Evolutionary conservation across 2,797 vertebrate species (phyloP).

Genomic region (Capromys pilorides): DNA sequence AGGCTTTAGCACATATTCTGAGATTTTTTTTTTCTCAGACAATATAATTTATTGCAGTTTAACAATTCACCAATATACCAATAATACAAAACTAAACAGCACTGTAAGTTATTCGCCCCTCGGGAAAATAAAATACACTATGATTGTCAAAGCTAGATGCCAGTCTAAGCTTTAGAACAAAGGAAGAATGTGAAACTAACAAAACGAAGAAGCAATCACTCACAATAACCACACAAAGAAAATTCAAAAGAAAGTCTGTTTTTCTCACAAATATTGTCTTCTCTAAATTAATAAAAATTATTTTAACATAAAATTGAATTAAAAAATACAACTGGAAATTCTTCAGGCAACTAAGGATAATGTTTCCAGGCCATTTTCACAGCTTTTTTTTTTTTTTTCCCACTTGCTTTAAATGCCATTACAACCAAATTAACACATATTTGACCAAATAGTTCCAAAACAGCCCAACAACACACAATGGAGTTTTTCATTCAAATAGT

Average conservation of each 20-base stretch:
- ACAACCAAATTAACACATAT: too few relatives aligned
- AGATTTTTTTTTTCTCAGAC: conserved; percentile 81
- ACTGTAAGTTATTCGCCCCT: conserved; percentile 79
- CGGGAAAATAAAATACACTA: conserved; percentile 87
- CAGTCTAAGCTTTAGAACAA: conserved; percentile 94
- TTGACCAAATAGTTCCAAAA: too few relatives aligned
- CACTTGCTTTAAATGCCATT: too few relatives aligned
- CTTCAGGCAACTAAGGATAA: not conserved
- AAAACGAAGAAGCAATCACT: conserved; percentile 88
- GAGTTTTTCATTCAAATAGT: not conserved
- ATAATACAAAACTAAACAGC: conserved; percentile 99
- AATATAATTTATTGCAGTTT: conserved; percentile 99
- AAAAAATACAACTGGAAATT: not conserved
- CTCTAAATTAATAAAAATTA: not conserved
- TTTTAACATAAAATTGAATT: not conserved
- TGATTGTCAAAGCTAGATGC: conserved; percentile 99
- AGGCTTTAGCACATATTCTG: not conserved
- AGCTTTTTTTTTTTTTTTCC: not conserved
- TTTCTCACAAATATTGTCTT: conserved; percentile 91
- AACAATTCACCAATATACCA: conserved; percentile 99
- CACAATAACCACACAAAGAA: conserved; percentile 88
- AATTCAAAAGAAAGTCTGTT: conserved; percentile 94
- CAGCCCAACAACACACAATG: too few relatives aligned
- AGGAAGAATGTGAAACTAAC: conserved; percentile 90
- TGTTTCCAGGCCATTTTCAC: not conserved